phyloP scores from a whole-genome alignment of 2,113 vertebrate species.

The Ahaetulla prasina region DNA sequence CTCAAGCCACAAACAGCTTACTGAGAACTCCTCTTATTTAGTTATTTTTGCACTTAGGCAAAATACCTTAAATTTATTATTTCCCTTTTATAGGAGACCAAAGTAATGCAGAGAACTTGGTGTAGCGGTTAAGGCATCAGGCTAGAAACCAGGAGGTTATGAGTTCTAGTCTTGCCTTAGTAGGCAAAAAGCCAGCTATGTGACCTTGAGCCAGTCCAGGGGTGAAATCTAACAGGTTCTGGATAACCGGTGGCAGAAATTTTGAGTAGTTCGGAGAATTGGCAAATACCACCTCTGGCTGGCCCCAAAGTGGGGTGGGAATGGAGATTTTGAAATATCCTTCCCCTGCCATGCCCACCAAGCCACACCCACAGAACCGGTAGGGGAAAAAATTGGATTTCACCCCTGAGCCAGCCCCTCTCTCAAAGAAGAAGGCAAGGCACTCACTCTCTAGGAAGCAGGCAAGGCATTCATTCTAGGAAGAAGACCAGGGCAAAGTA shows the following conservation, averaged over 20 bases:
- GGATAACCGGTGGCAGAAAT: too few species aligned
- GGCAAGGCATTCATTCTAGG: background rate
- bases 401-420: background rate
- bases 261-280: too few species aligned
- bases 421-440: background rate
- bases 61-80: background rate
- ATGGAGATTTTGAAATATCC: too few species aligned
- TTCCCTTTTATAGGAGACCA: too few species aligned
- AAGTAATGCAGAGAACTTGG: background rate
- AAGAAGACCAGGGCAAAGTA: background rate
- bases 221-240: too few species aligned
- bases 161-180: background rate
- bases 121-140: background rate
- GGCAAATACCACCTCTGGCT: too few species aligned
- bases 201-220: background rate
- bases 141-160: background rate
- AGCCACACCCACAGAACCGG: too few species aligned
- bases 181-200: background rate
- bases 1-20: background rate
- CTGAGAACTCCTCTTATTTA: background rate
- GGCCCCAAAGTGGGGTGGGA: too few species aligned
- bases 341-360: too few species aligned
- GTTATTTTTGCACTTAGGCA: background rate
- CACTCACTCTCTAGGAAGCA: too few species aligned
- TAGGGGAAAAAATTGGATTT: too few species aligned